Conservation (phyloP, 2,797 vertebrate genomes). For the Coregonus sp. region DNA sequence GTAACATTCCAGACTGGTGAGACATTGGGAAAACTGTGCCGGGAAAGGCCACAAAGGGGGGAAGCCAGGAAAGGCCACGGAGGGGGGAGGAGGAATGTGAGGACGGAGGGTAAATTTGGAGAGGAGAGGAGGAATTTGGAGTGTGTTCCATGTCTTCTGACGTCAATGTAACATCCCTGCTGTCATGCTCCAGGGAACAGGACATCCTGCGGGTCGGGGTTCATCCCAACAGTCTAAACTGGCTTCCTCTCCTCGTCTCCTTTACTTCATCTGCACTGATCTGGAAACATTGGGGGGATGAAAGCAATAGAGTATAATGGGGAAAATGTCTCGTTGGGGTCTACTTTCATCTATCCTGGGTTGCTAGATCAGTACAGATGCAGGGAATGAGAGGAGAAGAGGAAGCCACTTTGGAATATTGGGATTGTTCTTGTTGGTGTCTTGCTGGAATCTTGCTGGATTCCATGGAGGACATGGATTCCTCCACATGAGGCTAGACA, state of each 20-base stretch:
- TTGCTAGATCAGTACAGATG: background rate
- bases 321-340: background rate
- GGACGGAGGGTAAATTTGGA: background rate
- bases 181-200: background rate
- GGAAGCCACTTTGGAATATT: background rate
- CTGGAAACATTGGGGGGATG: background rate
- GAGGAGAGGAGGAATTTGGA: background rate
- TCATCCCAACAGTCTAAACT: background rate
- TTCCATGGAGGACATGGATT: background rate
- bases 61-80: background rate
- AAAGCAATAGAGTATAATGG: background rate
- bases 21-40: conserved; percentile 52
- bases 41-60: conserved; percentile 30
- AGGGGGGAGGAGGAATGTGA: background rate
- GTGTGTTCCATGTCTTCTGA: conserved; percentile 4
- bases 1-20: conserved; percentile 45
- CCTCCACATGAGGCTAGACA: background rate
- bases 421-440: background rate
- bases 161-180: background rate
- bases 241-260: background rate
- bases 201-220: conserved; percentile 7
- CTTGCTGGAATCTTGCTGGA: background rate
- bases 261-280: background rate
- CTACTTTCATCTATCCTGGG: background rate
- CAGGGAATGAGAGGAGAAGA: background rate